Conservation (phyloP, 2,113 vertebrate species). For the Zeus faber region DNA sequence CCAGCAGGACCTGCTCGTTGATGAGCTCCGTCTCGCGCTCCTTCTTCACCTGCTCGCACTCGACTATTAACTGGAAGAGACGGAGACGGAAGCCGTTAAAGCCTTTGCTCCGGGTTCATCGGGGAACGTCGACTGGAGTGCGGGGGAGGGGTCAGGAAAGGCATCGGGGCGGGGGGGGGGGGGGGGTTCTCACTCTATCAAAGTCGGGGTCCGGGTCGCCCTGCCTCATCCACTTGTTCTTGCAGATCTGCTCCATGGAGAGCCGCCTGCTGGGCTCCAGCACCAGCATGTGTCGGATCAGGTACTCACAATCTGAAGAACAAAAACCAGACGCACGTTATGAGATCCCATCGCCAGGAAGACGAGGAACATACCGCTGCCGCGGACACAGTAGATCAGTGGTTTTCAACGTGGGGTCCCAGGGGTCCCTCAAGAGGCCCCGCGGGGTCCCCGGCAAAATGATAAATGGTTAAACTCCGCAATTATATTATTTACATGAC, state of each 20-base stretch:
- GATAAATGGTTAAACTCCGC: too few relatives aligned
- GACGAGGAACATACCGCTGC: too few relatives aligned
- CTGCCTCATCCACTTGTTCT: constrained; percentile 98
- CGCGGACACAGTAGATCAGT: too few relatives aligned
- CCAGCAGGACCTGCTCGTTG: constrained; percentile 91
- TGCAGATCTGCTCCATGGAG: constrained; percentile 98
- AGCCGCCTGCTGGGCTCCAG: constrained; percentile 92
- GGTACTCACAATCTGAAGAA: constrained; percentile 91
- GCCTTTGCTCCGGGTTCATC: too few relatives aligned
- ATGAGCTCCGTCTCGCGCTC: constrained; percentile 88
- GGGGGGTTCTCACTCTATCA: constrained; percentile 83
- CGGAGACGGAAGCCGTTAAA: neutral
- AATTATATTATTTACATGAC: too few relatives aligned
- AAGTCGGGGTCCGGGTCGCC: constrained; percentile 92
- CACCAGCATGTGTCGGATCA: constrained; percentile 98
- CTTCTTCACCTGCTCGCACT: constrained; percentile 92
- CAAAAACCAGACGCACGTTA: constrained; percentile 12
- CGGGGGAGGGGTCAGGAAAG: neutral
- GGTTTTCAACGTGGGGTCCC: too few relatives aligned
- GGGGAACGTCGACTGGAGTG: too few relatives aligned
- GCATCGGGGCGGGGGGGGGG: neutral
- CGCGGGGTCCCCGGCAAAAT: too few relatives aligned
- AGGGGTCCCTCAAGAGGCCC: too few relatives aligned
- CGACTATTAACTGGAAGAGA: constrained; percentile 83
- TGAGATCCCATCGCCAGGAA: constrained; percentile 4